Evolutionary conservation across 2,888 invertebrate genomes (phyloP), one percentile per base, ranked within the genome.

Genomic region (Oscheius sp.): DNA sequence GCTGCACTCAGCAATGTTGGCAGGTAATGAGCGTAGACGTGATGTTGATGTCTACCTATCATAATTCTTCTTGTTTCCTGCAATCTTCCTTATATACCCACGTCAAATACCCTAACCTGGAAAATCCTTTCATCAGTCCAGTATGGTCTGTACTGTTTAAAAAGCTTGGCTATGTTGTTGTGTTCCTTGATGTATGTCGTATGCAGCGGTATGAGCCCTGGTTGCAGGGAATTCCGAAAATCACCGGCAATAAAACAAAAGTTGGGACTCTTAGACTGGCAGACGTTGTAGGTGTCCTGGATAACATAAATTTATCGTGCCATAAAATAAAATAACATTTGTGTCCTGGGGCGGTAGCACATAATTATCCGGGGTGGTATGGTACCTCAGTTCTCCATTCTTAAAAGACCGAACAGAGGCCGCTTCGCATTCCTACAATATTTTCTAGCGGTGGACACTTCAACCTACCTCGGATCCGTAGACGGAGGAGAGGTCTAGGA

Each of bases 401-500:
- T 27, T 72, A 92, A 93, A 89, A 0, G 94, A 93, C 63, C 94
- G 92, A 16, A 96, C 90, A 69, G 93, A 92, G 43, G 92, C 91
- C 0, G 93, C 92, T 35, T 94, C 92, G 88, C 96, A 96, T 0
- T 92, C 91, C 85, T 94, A 94, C 2, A 58, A 58, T 1, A 21
- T 13, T 12, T n/a, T 2, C 21, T 18, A 12, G 21, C 12, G 9
- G 9, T 35, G 35, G 9, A 6, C 5, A 35, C 35, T 6, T n/a
- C 21, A 43, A 45, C 18, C 16, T 43, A 41, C 63, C 41, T 63
- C 63, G 87, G 95, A 95, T 0, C 96, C 96, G 87, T 96, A 96
- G 21, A 96, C 91, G 75, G 93, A 93, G 0, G 95, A 95, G 43
- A 80, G 70, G 53, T 84, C 83, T 71, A 96, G 90, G 89, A 93